phyloP scores from a whole-genome alignment of 2,797 vertebrate species.

The Tokudaia muenninki region DNA sequence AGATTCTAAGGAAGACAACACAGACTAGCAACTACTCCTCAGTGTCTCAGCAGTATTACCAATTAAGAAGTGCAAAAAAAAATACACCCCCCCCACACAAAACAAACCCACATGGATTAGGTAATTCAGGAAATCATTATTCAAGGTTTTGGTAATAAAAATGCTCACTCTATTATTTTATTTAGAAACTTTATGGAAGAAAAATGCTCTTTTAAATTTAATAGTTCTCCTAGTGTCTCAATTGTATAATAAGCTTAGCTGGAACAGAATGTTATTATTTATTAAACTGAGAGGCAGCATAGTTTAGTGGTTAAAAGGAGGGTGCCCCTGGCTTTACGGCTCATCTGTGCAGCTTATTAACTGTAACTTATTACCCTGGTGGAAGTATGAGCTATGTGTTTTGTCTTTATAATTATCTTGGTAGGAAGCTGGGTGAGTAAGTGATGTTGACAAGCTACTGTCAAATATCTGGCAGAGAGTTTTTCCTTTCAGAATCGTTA shows the following conservation, averaged over 20 bases:
- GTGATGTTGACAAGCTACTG: neutral
- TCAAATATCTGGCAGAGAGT: neutral
- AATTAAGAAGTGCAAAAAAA: neutral
- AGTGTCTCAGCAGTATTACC: neutral
- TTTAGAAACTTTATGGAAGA: slow-evolving; percentile 64
- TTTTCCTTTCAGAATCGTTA: neutral
- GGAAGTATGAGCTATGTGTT: slow-evolving; percentile 13
- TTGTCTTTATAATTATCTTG: slow-evolving; percentile 41
- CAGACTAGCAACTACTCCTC: neutral
- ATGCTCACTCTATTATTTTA: slow-evolving; percentile 41
- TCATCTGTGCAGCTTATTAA: neutral
- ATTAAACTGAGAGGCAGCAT: neutral
- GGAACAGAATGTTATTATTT: neutral
- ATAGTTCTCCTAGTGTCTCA: slow-evolving; percentile 26
- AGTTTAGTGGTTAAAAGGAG: neutral
- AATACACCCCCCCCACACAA: neutral
- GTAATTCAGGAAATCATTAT: neutral
- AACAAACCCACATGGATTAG: neutral
- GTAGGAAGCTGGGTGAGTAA: neutral
- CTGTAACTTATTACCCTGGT: slow-evolving; percentile 2
- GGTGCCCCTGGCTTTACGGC: neutral
- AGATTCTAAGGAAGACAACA: neutral
- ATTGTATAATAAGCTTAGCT: slow-evolving; percentile 35
- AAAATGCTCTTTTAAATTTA: slow-evolving; percentile 47
- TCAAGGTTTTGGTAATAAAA: slow-evolving; percentile 52